Evolutionary conservation across 2,888 invertebrate genomes (phyloP), one percentile per base, ranked within the genome.

Genomic region (Antheraea assamensis): DNA sequence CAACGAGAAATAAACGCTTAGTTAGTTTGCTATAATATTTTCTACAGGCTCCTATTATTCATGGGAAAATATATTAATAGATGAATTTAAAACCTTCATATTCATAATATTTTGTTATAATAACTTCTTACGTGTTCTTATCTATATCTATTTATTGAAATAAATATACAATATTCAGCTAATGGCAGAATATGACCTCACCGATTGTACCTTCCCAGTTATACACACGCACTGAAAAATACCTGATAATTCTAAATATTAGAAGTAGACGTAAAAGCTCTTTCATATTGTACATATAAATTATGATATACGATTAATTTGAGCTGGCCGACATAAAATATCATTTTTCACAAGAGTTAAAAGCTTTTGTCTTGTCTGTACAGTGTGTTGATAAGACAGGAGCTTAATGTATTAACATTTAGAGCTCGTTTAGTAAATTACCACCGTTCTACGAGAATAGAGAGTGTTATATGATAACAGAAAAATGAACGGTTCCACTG

Each of bases 361-460:
- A 13, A 27, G 24, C 27, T 61, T 61, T 61, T 27, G 61, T 61
- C 15, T 24, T n/a, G n/a, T 0, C 55, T n/a, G 19, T 24, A 61
- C 10, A 27, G 61, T 61, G 24, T 17, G 61, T 27, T 27, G 61
- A 61, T 61, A 61, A 61, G 61, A 24, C 61, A 27, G 61, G 13
- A 1, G 27, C 27, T 61, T 61, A 61, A 61, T 61, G 61, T 66
- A 66, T 8, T 31, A 17, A 21, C 66, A 66, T 66, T 66, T 66
- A 66, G 66, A 35, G 31, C 31, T 66, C 66, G 66, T 66, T 66
- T 66, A 35, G 66, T 66, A 35, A 66, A 66, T 8, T 31, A 35
- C 35, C 66, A 35, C 66, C 30, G 13, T 15, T 31, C 21, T 66
- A 35, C 19, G 7, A 7, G 31, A 19, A 66, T 66, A 35, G 31